These are phyloP conservation scores for Emberiza fucata DNA, from an alignment of 2,113 vertebrate genomes.

Conservation along the genomic window DNA sequence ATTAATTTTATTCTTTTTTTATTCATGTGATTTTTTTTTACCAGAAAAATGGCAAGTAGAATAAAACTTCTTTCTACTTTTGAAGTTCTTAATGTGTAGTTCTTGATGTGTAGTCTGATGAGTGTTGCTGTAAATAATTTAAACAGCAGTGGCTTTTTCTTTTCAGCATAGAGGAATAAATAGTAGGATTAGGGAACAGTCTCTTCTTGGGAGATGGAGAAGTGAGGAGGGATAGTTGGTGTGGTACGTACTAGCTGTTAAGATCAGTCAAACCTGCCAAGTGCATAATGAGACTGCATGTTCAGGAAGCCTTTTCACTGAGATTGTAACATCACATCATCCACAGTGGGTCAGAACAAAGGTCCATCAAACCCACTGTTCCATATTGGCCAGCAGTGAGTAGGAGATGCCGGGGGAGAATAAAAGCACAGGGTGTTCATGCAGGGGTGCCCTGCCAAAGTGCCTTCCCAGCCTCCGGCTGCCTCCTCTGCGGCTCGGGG, in stretches of 20 bases:
- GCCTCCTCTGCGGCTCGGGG: not conserved
- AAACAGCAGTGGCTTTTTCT: not conserved
- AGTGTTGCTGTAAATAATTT: not conserved
- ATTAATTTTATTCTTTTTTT: not conserved
- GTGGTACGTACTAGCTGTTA: not conserved
- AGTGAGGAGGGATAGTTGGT: not conserved
- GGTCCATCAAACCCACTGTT: not conserved
- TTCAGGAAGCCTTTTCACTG: not conserved
- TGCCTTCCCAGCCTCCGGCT: rapidly evolving
- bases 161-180: not conserved
- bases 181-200: not conserved
- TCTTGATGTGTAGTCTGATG: not conserved
- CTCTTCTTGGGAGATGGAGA: not conserved
- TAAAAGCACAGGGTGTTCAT: not conserved
- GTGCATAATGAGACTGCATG: not conserved
- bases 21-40: not conserved
- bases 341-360: not conserved
- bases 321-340: not conserved
- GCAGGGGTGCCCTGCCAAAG: not conserved
- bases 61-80: not conserved
- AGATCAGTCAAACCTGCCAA: not conserved
- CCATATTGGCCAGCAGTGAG: rapidly evolving
- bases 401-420: not conserved
- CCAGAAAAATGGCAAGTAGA: not conserved
- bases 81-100: not conserved